phyloP scores from a whole-genome alignment of 2,888 invertebrate genomes.

The Dysmachus trigonus region DNA sequence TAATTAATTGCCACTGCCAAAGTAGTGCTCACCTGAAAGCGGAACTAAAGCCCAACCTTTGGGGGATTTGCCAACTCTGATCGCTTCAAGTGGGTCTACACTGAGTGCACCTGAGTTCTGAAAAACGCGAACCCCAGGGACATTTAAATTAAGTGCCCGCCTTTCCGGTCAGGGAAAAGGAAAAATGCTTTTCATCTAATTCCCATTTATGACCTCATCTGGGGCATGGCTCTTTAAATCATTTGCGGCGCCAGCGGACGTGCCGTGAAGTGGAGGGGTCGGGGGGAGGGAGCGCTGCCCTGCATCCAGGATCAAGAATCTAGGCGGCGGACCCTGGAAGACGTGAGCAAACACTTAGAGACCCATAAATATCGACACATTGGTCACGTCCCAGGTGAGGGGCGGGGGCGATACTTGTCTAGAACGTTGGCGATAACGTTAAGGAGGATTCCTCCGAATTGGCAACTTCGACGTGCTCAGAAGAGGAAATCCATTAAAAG shows the following conservation, averaged over 20 bases:
- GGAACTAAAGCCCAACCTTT: too few relatives aligned
- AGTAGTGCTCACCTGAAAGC: not conserved
- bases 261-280: not conserved
- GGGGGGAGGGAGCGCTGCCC: not conserved
- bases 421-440: not conserved
- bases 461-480: constrained; percentile 7
- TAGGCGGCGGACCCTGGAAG: not conserved
- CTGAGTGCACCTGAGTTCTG: not conserved
- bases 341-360: constrained; percentile 20
- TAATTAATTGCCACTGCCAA: not conserved
- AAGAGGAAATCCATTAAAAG: not conserved
- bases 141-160: not conserved
- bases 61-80: not conserved
- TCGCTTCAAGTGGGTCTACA: not conserved
- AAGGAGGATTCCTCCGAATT: not conserved
- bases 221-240: not conserved
- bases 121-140: not conserved
- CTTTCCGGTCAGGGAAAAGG: not conserved
- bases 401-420: not conserved
- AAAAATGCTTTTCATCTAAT: not conserved
- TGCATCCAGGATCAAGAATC: not conserved
- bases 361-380: constrained; percentile 26
- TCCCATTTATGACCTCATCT: not conserved
- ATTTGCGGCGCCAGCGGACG: not conserved
- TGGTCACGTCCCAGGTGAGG: not conserved